Evolutionary conservation across 1,140 invertebrate species (phyloP), one percentile per base, ranked within the genome.

Genomic region (Cylas formicarius): DNA sequence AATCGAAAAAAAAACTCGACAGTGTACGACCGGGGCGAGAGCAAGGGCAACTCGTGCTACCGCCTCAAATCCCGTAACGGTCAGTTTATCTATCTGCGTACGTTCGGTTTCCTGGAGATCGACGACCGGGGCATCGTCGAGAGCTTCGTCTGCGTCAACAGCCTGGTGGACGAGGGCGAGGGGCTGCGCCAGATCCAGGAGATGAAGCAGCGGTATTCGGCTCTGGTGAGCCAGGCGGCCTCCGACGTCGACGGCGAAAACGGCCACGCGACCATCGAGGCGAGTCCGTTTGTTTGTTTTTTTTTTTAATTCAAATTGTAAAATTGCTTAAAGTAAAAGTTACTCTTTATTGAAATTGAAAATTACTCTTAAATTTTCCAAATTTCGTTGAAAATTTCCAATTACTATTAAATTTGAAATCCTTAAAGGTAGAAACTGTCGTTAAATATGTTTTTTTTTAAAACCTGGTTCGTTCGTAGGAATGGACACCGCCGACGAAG

Each of bases 111-210:
- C 47, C 67, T 91, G 3, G 86, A 90, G 52, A 76, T 83, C 14
- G 80, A 88, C 48, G 71, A 71, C 16, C 77, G 80, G 0, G 77
- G 83, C 40, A 75, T 75, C 27, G 80, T 88, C 1, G 79, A 81
- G 44, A 86, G 83, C 11, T 90, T 91, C 56, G 75, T 90, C 8
- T 91, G 88, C 58, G 76, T 87, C 34, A 91, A 90, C 60, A 84
- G 82, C 0, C 68, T 88, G n/a, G 72, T 90, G 1, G 68, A 73
- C 20, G 76, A 84, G 52, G 70, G 78, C 28, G 82, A 86, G 58
- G 85, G 84, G 13, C 70, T 74, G 38, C 63, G 74, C 6, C 66
- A 82, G 0, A 77, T 84, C 0, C 67, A 72, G 34, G 71, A 84
- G 40, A 86, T 88, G 83, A 85, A 82, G 61, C 70, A 73, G 39